Evolutionary conservation across 1,140 invertebrate genomes (phyloP), one percentile per base, ranked within the genome.

Genomic region (Neelides sp.): DNA sequence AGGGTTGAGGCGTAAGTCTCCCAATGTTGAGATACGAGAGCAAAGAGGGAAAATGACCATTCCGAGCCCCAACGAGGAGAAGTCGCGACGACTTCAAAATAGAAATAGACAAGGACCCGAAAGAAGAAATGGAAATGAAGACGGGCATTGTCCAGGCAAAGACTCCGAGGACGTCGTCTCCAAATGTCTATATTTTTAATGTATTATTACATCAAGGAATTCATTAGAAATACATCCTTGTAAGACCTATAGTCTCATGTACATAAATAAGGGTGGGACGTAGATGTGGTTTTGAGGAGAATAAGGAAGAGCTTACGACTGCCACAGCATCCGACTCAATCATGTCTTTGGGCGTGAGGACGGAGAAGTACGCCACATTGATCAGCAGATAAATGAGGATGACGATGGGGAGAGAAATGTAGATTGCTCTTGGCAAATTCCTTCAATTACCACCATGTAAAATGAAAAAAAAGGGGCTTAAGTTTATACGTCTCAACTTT

Each of bases 331-430:
- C 73, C 1, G 90, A 93, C 0, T 81, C 69, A 1, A 83, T 65
- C 58, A 93, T 81, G 62, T 86, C 85, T 43, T 76, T 74, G 28
- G 79, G 78, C 2, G 80, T 77, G 1, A 96, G 71, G 3, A 93
- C 86, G 12, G 82, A 78, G 63, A 94, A 87, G 68, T 91, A 95
- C 12, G 89, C 85, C n/a, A 93, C 65, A 65, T 95, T 95, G 1
- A 87, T 84, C 7, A 94, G 66, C n/a, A 89, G 78, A 64, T 93
- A 95, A 49, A 93, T 80, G 1, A 83, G 61, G 0, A 88, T 94
- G 1, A 94, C 86, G 3, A 92, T 66, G 0, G 86, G 85, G 73
- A 96, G 75, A 0, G 89, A 93, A 59, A 94, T 88, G 64, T 79
- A 84, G 61, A 96, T 92, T 0, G 91, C n/a, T n/a, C n/a, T n/a